These are phyloP conservation scores for Lagodon rhomboides DNA, from an alignment of 2,797 vertebrate species.

Conservation along the genomic window DNA sequence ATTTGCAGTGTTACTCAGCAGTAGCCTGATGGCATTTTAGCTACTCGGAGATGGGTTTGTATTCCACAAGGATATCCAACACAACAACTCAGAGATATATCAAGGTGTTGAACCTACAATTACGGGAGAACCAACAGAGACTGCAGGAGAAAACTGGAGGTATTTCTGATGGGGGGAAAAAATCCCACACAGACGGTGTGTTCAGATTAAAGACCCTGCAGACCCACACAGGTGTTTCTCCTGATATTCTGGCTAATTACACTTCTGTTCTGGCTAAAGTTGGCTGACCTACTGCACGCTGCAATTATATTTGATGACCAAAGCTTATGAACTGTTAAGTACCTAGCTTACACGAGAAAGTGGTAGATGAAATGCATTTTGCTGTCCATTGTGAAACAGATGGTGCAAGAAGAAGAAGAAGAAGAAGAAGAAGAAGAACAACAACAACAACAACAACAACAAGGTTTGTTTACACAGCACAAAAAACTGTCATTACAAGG, in stretches of 20 bases:
- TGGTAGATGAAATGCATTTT: not conserved
- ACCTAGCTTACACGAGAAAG: constrained; percentile 1
- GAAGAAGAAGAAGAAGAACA: not conserved
- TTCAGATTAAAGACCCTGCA: constrained; percentile 35
- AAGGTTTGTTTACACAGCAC: not conserved
- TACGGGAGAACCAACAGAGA: not conserved
- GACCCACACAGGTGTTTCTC: constrained; percentile 44
- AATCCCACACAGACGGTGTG: not conserved
- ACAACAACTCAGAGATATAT: constrained; percentile 19
- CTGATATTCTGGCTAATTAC: constrained; percentile 62
- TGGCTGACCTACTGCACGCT: constrained; percentile 39
- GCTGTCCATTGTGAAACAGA: not conserved
- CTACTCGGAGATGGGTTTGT: constrained; percentile 2
- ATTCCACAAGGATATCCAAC: constrained; percentile 14
- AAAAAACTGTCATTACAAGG: not conserved
- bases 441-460: no score
- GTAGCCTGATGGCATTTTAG: constrained; percentile 25
- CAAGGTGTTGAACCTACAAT: not conserved
- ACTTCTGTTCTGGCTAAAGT: constrained; percentile 48
- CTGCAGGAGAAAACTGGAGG: not conserved
- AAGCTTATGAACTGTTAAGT: constrained; percentile 21
- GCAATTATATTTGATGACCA: constrained; percentile 34
- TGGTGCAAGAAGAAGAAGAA: not conserved
- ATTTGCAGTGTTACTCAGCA: not conserved
- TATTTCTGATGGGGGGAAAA: not conserved